Base-by-base conservation (phyloP, 2,797 vertebrate species). In the Lates japonicus region DNA sequence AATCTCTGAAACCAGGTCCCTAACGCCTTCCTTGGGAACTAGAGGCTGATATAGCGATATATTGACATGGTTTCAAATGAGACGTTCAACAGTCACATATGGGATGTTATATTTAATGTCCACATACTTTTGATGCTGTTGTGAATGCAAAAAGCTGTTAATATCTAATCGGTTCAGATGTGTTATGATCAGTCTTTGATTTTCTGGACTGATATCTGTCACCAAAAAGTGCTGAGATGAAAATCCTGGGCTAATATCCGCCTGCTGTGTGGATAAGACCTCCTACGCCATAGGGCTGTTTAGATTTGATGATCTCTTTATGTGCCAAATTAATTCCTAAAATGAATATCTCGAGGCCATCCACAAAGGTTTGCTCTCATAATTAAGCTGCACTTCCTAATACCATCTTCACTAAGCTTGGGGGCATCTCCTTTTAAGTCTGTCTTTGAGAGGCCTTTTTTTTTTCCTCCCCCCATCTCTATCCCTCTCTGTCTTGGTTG, bases 261-360 rank as follows among this genome's bases (percentile, higher is more conserved):
- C 77, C 71, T 73, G 74, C 75, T 76, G 76, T 70, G 74, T 82
- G 84, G 72, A 90, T 87, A 83, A 92, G 78, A 84, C 78, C 76
- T 88, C 80, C 81, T 80, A 41, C 16, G 57, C 90, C 87, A 85
- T 72, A 81, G 90, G 88, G 78, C 87, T 92, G 87, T 94, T 95
- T 93, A 90, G 85, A 93, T 93, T 93, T 92, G 80, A 93, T 88
- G 84, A 94, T 93, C 77, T 92, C 90, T 93, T 92, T 93, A 91
- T 94, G 91, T 93, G 87, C 89, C 82, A 87, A 94, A 95, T 94
- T 87, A 94, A 94, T 93, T 93, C 74, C 81, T 91, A 91, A 94
- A 95, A 94, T 92, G 86, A 94, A 94, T 93, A 94, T 92, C 94
- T 94, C 31, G 37, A 79, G 90, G 93, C 91, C 82, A 92, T 94